Evolutionary conservation across 1,140 invertebrate species (phyloP).

Genomic region (Ruditapes philippinarum): DNA sequence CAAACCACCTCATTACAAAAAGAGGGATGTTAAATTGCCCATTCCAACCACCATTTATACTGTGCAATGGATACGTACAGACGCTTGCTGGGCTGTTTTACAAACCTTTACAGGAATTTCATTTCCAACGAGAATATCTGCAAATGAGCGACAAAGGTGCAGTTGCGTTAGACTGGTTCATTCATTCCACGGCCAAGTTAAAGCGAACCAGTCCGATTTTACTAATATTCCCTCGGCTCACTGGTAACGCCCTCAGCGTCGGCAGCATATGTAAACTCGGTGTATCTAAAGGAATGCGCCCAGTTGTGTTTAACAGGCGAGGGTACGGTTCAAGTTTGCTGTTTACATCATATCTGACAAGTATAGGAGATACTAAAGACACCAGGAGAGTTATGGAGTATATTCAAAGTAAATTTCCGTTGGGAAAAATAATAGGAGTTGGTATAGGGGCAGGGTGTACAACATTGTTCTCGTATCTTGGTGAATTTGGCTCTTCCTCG

Average conservation of each 20-base stretch:
- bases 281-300: slow-evolving; percentile 64
- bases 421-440: slow-evolving; percentile 58
- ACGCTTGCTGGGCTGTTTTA: slow-evolving; percentile 46
- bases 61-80: slow-evolving; percentile 17
- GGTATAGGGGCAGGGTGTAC: slow-evolving; percentile 68
- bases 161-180: slow-evolving; percentile 56
- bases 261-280: slow-evolving; percentile 64
- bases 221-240: slow-evolving; percentile 77
- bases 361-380: slow-evolving; percentile 73
- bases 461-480: slow-evolving; percentile 73
- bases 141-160: slow-evolving; percentile 45
- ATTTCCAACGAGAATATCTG: slow-evolving; percentile 62
- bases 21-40: slow-evolving; percentile 41
- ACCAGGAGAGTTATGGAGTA: slow-evolving; percentile 69
- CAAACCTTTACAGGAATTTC: neutral
- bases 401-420: slow-evolving; percentile 60
- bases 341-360: slow-evolving; percentile 77
- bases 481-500: slow-evolving; percentile 66
- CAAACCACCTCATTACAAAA: slow-evolving; percentile 34
- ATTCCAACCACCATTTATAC: slow-evolving; percentile 32
- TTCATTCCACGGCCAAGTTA: neutral
- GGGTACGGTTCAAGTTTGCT: slow-evolving; percentile 78
- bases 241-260: slow-evolving; percentile 69
- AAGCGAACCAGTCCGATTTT: slow-evolving; percentile 46
- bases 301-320: slow-evolving; percentile 79